Evolutionary conservation across 2,888 invertebrate genomes (phyloP), one percentile per base, ranked within the genome.

Genomic region (Drosophila sordidapex): DNA sequence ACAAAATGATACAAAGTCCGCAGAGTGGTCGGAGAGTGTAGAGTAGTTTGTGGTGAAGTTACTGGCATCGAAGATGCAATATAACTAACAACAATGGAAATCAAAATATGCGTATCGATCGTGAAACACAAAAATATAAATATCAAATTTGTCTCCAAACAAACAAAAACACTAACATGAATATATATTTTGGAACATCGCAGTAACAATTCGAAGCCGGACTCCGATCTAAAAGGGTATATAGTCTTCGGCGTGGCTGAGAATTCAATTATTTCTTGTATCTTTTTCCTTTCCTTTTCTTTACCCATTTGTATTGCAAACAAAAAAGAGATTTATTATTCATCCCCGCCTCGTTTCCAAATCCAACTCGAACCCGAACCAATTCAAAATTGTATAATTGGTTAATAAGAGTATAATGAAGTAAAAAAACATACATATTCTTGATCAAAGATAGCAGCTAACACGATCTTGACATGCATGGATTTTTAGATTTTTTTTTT

Each of bases 1-100:
- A 15, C 48, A 57, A 65, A 58, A 53, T 58, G 52, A 69, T 33
- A 27, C 62, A 80, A 82, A 83, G 80, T 80, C 73, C 83, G 58
- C 43, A 43, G 29, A 33, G 21, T 49, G 54, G 15, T 13, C 13
- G 7, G 13, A 21, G 13, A 21, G 21, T 7, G 13, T 21, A 13
- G 46, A 13, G 21, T 13, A 7, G 7, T 46, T 21, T 46, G 46
- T 7, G 3, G 6, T 13, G 7, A 13, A 11, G 1, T 13, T 21
- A 7, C 13, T 21, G 46, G 7, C 46, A 21, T 46, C 13, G 13
- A 13, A 46, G 13, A 21, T 21, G 4, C 46, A 21, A 21, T 13
- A 21, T 4, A 21, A 13, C 13, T 4, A 21, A 38, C 38, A 18
- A 38, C 5, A 18, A 38, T 38, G 7, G 15, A 18, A 8, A 46